Conservation (phyloP, 2,797 vertebrate species). For the Phrynocephalus guinanensis region DNA sequence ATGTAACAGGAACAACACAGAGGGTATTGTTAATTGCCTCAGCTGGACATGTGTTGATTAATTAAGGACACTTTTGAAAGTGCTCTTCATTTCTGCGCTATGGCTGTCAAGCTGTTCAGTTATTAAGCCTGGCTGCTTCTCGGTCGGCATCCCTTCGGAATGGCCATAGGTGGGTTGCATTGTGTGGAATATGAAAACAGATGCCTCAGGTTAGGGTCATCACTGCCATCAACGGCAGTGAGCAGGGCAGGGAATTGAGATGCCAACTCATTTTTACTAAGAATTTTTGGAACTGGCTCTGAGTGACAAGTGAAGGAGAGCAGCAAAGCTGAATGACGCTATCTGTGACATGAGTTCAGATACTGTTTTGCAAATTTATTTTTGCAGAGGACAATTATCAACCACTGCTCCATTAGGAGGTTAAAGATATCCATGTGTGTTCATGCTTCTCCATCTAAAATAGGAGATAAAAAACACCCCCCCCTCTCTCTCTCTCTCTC, state of each 20-base stretch:
- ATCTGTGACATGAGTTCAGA: background rate
- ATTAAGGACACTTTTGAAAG: conserved; percentile 41
- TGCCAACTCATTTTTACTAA: conserved; percentile 10
- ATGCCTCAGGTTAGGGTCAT: conserved; percentile 10
- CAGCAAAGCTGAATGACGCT: background rate
- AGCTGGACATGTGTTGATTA: conserved; percentile 44
- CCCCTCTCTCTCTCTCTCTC: no score
- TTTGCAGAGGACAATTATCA: background rate
- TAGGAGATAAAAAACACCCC: background rate
- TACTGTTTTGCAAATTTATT: background rate
- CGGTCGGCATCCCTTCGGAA: conserved; percentile 23
- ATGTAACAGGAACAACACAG: conserved; percentile 19
- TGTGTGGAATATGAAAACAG: conserved; percentile 20
- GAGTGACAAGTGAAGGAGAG: conserved; percentile 16
- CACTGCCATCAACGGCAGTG: conserved; percentile 12
- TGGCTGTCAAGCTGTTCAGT: conserved; percentile 31
- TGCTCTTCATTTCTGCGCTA: conserved; percentile 32
- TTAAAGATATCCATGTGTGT: background rate
- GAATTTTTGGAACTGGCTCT: background rate
- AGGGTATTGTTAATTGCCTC: conserved; percentile 36
- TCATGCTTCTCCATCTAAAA: background rate
- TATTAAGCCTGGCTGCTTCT: conserved; percentile 30
- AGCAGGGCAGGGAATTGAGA: conserved; percentile 14
- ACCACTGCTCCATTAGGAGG: background rate
- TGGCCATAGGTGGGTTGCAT: conserved; percentile 16